These are phyloP conservation scores for Cettia cetti DNA, from an alignment of 2,113 vertebrate species.

Conservation along the genomic window DNA sequence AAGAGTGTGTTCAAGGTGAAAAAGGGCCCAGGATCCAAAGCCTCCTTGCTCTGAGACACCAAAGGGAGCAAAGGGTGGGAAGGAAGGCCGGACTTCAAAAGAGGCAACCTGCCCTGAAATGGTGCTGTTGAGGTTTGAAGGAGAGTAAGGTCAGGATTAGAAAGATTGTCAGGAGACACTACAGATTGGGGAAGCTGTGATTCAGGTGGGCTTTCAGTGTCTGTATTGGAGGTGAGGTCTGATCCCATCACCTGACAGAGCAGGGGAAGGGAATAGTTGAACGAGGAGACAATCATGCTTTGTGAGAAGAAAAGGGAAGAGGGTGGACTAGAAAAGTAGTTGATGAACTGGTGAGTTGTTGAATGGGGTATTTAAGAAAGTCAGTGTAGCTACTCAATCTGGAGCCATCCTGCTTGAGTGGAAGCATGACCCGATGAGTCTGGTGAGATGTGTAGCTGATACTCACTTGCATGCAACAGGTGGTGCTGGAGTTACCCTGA, in stretches of 20 bases:
- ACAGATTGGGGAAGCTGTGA: background rate
- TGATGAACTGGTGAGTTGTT: background rate
- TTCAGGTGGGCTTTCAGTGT: background rate
- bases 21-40: background rate
- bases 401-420: background rate
- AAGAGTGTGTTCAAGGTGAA: background rate
- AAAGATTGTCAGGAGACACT: background rate
- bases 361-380: background rate
- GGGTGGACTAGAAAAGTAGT: background rate
- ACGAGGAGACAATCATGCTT: background rate
- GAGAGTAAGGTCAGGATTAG: background rate
- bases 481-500: slow-evolving; percentile 11
- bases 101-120: background rate
- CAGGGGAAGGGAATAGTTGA: background rate
- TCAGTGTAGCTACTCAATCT: background rate
- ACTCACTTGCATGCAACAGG: background rate
- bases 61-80: background rate
- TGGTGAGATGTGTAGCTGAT: slow-evolving; percentile 34
- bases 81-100: background rate
- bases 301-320: background rate
- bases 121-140: background rate
- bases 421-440: background rate
- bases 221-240: background rate
- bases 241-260: background rate
- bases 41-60: background rate